Percentiles rank a stretch among this genome's conserved stretches.
phyloP scores from a whole-genome alignment of 1,140 invertebrate genomes.

The Diabrotica undecimpunctata region DNA sequence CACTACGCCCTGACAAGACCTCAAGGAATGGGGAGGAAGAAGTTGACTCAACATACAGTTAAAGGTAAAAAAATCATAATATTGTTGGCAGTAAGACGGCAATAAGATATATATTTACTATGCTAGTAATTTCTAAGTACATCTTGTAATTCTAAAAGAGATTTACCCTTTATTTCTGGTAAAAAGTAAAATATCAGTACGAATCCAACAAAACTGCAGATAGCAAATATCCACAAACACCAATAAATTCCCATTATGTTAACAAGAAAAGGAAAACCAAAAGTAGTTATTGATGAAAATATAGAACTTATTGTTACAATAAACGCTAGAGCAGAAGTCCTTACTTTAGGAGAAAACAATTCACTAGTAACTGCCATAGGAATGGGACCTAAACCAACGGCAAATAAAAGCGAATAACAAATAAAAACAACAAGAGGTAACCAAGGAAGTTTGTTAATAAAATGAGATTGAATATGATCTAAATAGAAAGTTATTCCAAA shows the following conservation, averaged over 20 bases:
- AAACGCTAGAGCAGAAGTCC: constrained; percentile 65
- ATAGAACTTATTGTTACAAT: constrained; percentile 73
- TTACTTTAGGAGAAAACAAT: constrained; percentile 72
- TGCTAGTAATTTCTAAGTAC: constrained; percentile 40
- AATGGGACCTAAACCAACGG: constrained; percentile 69
- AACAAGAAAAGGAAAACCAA: constrained; percentile 58
- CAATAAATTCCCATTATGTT: constrained; percentile 60
- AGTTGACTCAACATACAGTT: too few species aligned
- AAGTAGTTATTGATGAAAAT: constrained; percentile 73
- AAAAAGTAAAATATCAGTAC: constrained; percentile 60
- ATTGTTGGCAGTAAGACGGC: too few species aligned
- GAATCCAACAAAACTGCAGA: constrained; percentile 46
- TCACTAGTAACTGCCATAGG: constrained; percentile 82
- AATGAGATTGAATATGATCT: not conserved
- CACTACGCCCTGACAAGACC: too few species aligned
- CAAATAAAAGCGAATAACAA: constrained; percentile 35
- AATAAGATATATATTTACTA: too few species aligned
- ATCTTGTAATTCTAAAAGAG: constrained; percentile 53
- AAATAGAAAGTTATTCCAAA: constrained; percentile 5
- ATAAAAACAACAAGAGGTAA: constrained; percentile 36
- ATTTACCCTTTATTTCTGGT: constrained; percentile 82
- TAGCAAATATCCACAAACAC: constrained; percentile 76
- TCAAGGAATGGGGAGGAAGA: too few species aligned
- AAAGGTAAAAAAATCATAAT: too few species aligned
- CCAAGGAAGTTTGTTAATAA: constrained; percentile 28